Conservation (phyloP, 2,797 vertebrate species). For the Merluccius polli region DNA sequence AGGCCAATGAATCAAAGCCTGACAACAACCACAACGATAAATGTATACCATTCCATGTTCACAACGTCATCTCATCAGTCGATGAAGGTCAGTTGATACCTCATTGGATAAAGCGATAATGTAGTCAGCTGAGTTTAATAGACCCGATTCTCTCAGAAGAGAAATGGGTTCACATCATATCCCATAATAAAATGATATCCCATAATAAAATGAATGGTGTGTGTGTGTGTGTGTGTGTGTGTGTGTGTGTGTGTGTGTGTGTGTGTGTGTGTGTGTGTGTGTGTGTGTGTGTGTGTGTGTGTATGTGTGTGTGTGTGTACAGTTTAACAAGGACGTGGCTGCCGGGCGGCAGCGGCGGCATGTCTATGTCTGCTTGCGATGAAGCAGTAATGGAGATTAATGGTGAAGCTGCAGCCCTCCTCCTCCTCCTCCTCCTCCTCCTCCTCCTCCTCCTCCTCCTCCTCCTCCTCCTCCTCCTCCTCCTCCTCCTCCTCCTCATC, state of each 20-base stretch:
- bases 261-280: too few relatives aligned
- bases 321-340: too few relatives aligned
- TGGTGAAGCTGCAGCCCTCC: slow-evolving; percentile 14
- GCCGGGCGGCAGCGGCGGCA: too few relatives aligned
- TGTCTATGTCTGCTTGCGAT: too few relatives aligned
- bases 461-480: too few relatives aligned
- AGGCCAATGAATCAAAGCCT: not conserved
- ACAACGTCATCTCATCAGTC: not conserved
- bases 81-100: not conserved
- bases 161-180: not conserved
- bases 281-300: too few relatives aligned
- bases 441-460: slow-evolving; percentile 1
- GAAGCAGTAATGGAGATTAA: slow-evolving; percentile 49
- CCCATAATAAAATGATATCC: not conserved
- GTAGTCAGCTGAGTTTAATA: not conserved
- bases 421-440: too few relatives aligned
- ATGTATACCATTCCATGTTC: not conserved
- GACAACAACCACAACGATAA: not conserved
- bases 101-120: not conserved
- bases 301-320: too few relatives aligned
- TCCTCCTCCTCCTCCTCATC: too few relatives aligned
- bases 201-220: too few relatives aligned
- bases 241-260: too few relatives aligned
- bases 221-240: too few relatives aligned
- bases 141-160: not conserved